Conservation (phyloP, 2,888 invertebrate genomes). For the Heliconius charithonia region DNA sequence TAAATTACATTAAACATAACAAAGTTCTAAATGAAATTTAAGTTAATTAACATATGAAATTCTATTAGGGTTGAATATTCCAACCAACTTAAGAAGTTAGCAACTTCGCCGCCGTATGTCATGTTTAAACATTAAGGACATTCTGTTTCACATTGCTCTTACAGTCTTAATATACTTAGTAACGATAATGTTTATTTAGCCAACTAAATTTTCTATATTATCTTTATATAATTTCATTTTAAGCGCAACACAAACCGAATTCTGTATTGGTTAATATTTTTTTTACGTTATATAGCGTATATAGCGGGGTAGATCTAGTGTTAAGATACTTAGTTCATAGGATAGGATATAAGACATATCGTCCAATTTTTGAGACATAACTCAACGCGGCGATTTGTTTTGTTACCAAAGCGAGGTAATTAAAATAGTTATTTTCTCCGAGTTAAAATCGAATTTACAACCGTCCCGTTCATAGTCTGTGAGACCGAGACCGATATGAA, state of each 20-base stretch:
- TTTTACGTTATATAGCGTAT: background rate
- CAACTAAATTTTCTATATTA: background rate
- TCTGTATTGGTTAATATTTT: background rate
- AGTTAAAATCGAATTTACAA: too few species aligned
- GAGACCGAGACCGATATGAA: too few species aligned
- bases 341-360: too few species aligned
- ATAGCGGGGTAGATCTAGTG: background rate
- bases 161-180: background rate
- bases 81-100: constrained; percentile 5
- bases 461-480: too few species aligned
- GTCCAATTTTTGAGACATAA: too few species aligned
- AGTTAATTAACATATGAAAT: constrained; percentile 12
- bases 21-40: background rate
- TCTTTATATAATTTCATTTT: background rate
- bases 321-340: background rate
- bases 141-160: constrained; percentile 8
- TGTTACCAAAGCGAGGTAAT: too few species aligned
- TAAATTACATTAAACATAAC: background rate
- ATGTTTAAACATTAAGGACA: constrained; percentile 10
- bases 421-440: background rate
- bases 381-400: too few species aligned
- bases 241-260: background rate
- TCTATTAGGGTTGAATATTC: constrained; percentile 5
- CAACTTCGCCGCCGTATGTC: constrained; percentile 8
- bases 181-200: background rate